phyloP scores from a whole-genome alignment of 2,113 vertebrate genomes.

The Melanerpes formicivorus region DNA sequence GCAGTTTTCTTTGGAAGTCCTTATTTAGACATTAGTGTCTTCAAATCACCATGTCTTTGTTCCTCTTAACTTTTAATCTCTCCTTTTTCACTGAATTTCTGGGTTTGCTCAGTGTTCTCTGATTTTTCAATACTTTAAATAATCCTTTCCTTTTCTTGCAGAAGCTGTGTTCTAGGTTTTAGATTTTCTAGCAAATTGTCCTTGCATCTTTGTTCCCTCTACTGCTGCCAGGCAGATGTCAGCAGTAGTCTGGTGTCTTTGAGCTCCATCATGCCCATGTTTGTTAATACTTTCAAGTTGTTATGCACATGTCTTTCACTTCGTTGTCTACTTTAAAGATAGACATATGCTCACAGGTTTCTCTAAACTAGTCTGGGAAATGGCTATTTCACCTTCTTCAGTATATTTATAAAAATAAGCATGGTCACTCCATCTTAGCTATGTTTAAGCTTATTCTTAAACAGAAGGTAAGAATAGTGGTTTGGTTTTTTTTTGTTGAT shows the following conservation, averaged over 20 bases:
- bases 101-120: background rate
- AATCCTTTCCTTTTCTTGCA: background rate
- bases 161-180: background rate
- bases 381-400: background rate
- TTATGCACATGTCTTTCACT: background rate
- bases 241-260: background rate
- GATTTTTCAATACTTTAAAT: background rate
- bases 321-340: background rate
- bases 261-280: background rate
- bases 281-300: background rate
- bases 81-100: background rate
- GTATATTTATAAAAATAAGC: background rate
- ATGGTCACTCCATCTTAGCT: background rate
- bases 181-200: background rate
- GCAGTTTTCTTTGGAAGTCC: background rate
- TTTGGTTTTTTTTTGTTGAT: background rate
- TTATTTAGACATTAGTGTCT: background rate
- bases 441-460: background rate
- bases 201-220: background rate
- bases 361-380: background rate
- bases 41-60: background rate
- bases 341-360: background rate
- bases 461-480: background rate
- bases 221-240: background rate
- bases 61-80: background rate